Percentiles rank a stretch among this genome's conserved stretches.
Evolutionary conservation across 2,797 vertebrate genomes (phyloP).

Genomic region (Enteromius afrohamiltoni): DNA sequence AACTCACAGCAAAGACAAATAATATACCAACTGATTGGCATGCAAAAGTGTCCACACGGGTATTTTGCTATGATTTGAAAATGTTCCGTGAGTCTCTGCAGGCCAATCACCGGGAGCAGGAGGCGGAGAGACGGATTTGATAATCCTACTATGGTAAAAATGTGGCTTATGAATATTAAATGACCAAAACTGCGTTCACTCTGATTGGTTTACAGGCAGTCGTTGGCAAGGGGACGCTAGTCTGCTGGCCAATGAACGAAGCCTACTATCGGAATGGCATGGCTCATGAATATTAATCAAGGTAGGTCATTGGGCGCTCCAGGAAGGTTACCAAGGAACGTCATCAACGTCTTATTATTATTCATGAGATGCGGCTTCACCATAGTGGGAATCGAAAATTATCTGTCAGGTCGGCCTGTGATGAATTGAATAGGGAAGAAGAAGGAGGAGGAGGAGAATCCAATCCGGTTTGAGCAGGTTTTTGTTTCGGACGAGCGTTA

Average conservation of each 20-base stretch:
- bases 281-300: constrained; percentile 12
- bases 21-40: constrained; percentile 74
- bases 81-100: constrained; percentile 50
- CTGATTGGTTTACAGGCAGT: constrained; percentile 1
- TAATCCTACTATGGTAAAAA: constrained; percentile 17
- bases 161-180: not conserved
- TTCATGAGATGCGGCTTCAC: not conserved
- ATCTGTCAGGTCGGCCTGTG: constrained; percentile 71
- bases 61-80: constrained; percentile 75
- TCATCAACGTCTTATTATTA: not conserved
- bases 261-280: not conserved
- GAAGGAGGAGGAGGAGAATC: constrained; percentile 75
- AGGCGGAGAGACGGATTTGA: constrained; percentile 63
- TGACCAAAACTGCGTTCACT: not conserved
- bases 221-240: constrained; percentile 44
- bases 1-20: constrained; percentile 63
- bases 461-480: constrained; percentile 93
- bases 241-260: constrained; percentile 27
- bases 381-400: constrained; percentile 37
- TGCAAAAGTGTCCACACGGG: constrained; percentile 72
- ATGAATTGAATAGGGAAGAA: constrained; percentile 77
- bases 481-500: constrained; percentile 85
- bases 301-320: not conserved
- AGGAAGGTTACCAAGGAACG: not conserved
- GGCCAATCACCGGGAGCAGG: constrained; percentile 73